A percentile compares a stretch with the other conserved stretches of the same genome.
These are phyloP conservation scores for Styela clava DNA, from an alignment of 23 tunicate genomes.

Conservation along the genomic window DNA sequence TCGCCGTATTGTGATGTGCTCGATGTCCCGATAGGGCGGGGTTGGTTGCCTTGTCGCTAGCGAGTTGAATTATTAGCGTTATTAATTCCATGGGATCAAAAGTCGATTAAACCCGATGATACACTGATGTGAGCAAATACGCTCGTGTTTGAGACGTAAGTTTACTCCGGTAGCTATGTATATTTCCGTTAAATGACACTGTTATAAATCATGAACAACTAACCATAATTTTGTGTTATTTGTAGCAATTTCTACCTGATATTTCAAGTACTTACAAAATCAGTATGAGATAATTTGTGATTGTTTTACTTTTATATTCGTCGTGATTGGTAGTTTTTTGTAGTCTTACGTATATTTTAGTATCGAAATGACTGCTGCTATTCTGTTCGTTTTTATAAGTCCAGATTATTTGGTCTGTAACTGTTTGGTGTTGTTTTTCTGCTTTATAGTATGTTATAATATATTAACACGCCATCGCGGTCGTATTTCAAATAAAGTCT, in stretches of 20 bases:
- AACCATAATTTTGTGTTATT: too few species aligned
- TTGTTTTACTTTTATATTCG: too few species aligned
- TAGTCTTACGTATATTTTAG: too few species aligned
- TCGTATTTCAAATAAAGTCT: slow-evolving; percentile 5
- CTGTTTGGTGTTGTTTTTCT: too few species aligned
- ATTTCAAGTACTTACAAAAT: too few species aligned
- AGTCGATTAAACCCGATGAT: slow-evolving; percentile 31
- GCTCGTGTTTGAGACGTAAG: background rate
- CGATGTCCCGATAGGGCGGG: slow-evolving; percentile 18
- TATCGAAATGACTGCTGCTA: too few species aligned
- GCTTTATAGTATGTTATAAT: background rate
- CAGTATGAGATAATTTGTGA: too few species aligned
- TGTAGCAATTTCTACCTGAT: too few species aligned
- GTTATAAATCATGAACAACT: background rate
- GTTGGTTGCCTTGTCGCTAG: background rate
- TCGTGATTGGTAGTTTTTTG: too few species aligned
- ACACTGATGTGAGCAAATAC: slow-evolving; percentile 32
- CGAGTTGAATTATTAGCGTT: background rate
- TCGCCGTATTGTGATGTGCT: slow-evolving; percentile 7
- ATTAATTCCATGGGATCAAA: slow-evolving; percentile 23
- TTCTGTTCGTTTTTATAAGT: too few species aligned
- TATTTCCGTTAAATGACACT: background rate
- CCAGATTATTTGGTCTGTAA: too few species aligned
- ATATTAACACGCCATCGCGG: background rate
- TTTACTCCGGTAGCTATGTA: background rate